Percentiles rank a stretch among this genome's conserved stretches.
phyloP scores from a whole-genome alignment of 1,140 invertebrate species.

The Tribolium madens region DNA sequence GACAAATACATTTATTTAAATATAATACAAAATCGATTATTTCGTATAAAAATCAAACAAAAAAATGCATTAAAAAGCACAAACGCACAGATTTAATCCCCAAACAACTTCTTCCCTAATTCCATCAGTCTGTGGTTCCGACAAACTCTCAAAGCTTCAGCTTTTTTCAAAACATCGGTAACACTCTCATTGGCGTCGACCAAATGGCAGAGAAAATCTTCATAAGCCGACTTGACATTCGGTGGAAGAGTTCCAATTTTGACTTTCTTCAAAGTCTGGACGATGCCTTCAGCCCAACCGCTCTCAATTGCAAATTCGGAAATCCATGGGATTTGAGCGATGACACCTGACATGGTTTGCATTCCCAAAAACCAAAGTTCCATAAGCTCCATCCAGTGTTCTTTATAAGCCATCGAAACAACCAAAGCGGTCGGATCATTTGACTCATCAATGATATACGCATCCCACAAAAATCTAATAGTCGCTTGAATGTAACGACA shows the following conservation, averaged over 20 bases:
- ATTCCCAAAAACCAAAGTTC: constrained; percentile 95
- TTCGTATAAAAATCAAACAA: constrained; percentile 20
- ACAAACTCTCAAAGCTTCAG: constrained; percentile 84
- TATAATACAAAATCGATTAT: constrained; percentile 11
- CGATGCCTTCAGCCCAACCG: constrained; percentile 91
- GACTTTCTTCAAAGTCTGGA: constrained; percentile 83
- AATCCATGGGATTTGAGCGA: constrained; percentile 87
- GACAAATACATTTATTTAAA: constrained; percentile 3
- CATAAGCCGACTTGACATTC: constrained; percentile 89
- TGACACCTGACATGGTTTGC: constrained; percentile 87
- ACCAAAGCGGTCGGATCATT: constrained; percentile 84
- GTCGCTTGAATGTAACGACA: constrained; percentile 88
- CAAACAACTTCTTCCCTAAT: constrained; percentile 85
- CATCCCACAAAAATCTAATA: constrained; percentile 92
- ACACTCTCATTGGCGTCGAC: constrained; percentile 84
- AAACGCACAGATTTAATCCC: constrained; percentile 72
- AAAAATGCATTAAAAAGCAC: constrained; percentile 13
- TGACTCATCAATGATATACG: constrained; percentile 88
- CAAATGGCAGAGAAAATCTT: constrained; percentile 88
- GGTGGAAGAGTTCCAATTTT: constrained; percentile 83
- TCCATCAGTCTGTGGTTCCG: constrained; percentile 90
- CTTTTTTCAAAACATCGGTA: constrained; percentile 82
- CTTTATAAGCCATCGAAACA: constrained; percentile 87
- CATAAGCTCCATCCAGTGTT: constrained; percentile 88
- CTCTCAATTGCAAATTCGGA: constrained; percentile 91